These are phyloP conservation scores for Nineta flava DNA, from an alignment of 2,888 invertebrate species.

Conservation along the genomic window DNA sequence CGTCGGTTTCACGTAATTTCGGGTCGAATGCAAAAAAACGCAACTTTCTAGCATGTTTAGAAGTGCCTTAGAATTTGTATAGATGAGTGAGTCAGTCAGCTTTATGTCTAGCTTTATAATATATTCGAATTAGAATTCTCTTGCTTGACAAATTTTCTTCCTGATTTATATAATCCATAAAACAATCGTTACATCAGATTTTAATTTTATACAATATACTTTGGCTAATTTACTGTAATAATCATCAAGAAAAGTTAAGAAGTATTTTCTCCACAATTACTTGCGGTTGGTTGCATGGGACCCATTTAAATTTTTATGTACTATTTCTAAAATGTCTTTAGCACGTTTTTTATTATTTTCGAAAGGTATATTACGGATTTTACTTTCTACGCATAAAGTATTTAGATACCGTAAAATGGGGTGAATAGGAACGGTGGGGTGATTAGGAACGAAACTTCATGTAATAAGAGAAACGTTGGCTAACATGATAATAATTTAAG, in stretches of 20 bases:
- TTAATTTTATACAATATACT: not conserved
- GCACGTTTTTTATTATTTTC: not conserved
- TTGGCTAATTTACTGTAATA: not conserved
- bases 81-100: no score
- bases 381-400: not conserved
- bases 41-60: no score
- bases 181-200: slow-evolving; percentile 11
- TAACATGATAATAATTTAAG: no score
- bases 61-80: no score
- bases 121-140: no score
- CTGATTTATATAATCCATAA: slow-evolving; percentile 20
- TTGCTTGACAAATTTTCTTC: not conserved
- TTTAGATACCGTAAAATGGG: no score
- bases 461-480: no score
- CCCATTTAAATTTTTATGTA: not conserved
- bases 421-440: no score
- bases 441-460: no score
- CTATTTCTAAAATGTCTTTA: not conserved
- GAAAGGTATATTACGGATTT: not conserved
- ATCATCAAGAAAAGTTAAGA: not conserved
- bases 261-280: not conserved
- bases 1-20: no score
- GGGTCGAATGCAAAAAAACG: no score
- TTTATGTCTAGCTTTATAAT: no score
- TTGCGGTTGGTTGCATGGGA: not conserved